phyloP scores from a whole-genome alignment of 92 coral and sea anemone species.

The Epizoanthus scotinus region DNA sequence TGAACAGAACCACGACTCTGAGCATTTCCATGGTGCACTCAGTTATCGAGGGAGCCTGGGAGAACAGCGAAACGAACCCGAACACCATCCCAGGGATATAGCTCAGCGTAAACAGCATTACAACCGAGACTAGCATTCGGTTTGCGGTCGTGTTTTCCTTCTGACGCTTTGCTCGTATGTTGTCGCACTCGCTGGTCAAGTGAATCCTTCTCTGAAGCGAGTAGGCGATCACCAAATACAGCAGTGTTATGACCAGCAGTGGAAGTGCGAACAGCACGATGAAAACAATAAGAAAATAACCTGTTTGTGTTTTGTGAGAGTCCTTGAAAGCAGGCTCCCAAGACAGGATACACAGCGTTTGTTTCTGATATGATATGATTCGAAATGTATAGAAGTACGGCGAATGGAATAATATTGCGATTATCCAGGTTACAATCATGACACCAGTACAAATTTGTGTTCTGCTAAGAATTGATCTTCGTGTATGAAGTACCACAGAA shows the following conservation, averaged over 20 bases:
- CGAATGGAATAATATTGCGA: background rate
- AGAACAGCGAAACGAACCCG: background rate
- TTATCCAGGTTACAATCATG: background rate
- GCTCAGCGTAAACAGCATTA: background rate
- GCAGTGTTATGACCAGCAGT: background rate
- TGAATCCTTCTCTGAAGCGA: background rate
- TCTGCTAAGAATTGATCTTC: background rate
- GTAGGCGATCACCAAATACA: background rate
- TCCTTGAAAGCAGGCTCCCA: slow-evolving; percentile 11
- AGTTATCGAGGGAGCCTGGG: background rate
- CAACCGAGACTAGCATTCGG: background rate
- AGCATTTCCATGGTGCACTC: background rate
- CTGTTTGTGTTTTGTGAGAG: background rate
- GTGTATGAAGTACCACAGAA: background rate
- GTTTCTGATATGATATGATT: background rate
- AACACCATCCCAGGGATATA: slow-evolving; percentile 12
- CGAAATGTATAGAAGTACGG: slow-evolving; percentile 18
- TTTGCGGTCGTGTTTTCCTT: background rate
- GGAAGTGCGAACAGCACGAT: background rate
- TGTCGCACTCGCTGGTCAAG: background rate
- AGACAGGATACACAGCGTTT: background rate
- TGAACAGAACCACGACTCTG: background rate
- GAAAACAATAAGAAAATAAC: slow-evolving; percentile 1
- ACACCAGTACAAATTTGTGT: background rate
- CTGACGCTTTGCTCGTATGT: background rate